phyloP scores from a whole-genome alignment of 2,888 invertebrate species.

The Torymus aiolomorphi region DNA sequence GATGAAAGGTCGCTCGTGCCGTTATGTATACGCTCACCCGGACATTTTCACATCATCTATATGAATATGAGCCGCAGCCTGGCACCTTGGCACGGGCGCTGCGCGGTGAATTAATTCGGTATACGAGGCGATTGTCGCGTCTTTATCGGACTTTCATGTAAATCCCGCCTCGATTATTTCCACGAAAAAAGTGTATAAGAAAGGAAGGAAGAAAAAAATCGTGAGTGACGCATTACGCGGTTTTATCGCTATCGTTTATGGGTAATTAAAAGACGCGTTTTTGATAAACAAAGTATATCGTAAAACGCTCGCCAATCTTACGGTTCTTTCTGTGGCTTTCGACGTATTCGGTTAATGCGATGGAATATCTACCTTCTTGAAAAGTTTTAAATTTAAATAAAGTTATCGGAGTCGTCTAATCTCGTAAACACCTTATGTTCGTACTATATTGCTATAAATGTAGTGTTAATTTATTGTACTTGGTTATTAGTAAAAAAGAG shows the following conservation, averaged over 20 bases:
- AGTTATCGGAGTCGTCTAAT: too few species aligned
- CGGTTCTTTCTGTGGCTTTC: too few species aligned
- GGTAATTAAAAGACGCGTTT: conserved; percentile 16
- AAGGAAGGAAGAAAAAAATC: not conserved
- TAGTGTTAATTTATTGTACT: too few species aligned
- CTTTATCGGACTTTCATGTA: conserved; percentile 21
- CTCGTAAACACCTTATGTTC: too few species aligned
- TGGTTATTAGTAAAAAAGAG: too few species aligned
- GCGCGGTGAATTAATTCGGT: not conserved
- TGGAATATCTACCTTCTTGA: too few species aligned
- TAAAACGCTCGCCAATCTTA: not conserved
- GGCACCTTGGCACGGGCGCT: not conserved
- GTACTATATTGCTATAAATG: too few species aligned
- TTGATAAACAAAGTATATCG: conserved; percentile 13
- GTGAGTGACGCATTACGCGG: not conserved
- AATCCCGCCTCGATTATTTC: not conserved
- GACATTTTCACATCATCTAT: conserved; percentile 34
- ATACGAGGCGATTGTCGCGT: not conserved
- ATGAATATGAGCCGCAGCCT: conserved; percentile 4
- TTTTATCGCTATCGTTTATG: conserved; percentile 27
- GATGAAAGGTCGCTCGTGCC: conserved; percentile 61
- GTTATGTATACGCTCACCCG: not conserved
- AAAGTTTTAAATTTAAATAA: too few species aligned
- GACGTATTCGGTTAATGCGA: too few species aligned
- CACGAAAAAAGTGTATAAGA: too few species aligned